These are phyloP conservation scores for Hycleus phaleratus DNA, from an alignment of 1,140 invertebrate species.

Conservation along the genomic window DNA sequence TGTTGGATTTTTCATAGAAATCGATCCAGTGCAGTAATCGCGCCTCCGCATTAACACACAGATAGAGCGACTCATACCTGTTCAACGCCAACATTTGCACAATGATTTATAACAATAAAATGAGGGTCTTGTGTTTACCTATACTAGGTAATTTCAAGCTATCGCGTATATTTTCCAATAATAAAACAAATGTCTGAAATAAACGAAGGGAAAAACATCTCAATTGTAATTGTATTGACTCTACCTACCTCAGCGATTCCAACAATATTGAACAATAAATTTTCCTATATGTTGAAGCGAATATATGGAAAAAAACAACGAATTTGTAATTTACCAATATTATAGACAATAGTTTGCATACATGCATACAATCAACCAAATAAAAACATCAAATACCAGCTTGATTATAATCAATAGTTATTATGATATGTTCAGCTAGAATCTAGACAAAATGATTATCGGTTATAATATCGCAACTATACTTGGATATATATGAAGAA, in stretches of 20 bases:
- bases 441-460: conserved; percentile 29
- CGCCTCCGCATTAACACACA: neutral
- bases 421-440: conserved; percentile 6
- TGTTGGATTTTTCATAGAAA: no score
- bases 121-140: neutral
- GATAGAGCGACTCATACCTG: neutral
- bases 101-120: no score
- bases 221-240: conserved; percentile 19
- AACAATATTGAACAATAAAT: conserved; percentile 21
- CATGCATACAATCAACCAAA: conserved; percentile 8
- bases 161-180: neutral
- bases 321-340: conserved; percentile 22
- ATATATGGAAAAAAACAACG: conserved; percentile 15
- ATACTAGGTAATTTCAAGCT: neutral
- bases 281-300: neutral
- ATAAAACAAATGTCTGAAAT: neutral
- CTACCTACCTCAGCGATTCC: conserved; percentile 23
- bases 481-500: conserved; percentile 18
- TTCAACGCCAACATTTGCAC: neutral
- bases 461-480: conserved; percentile 22
- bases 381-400: neutral
- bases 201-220: conserved; percentile 20
- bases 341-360: conserved; percentile 18
- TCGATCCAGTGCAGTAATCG: neutral
- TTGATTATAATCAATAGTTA: neutral